Percentiles rank a stretch among this genome's conserved stretches.
Conservation (phyloP, 2,797 vertebrate genomes). For the Bradypodion pumilum region DNA sequence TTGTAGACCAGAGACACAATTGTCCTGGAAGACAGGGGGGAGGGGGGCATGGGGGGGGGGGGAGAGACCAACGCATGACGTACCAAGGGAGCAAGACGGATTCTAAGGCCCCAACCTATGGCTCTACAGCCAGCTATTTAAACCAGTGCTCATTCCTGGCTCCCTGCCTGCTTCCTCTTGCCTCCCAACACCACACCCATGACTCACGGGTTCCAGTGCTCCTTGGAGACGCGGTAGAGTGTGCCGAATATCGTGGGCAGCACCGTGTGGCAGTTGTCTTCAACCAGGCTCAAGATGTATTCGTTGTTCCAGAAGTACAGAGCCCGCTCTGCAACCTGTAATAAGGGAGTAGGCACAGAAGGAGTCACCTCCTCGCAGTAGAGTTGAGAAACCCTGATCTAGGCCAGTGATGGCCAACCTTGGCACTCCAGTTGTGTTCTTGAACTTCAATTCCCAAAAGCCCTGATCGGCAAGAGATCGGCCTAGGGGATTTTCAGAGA, state of each 20-base stretch:
- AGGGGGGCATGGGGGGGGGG: no score
- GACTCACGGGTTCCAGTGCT: constrained; percentile 96
- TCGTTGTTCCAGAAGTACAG: constrained; percentile 98
- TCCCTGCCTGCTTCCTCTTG: background rate
- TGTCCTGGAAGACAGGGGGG: constrained; percentile 76
- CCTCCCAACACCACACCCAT: background rate
- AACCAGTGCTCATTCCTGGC: no score
- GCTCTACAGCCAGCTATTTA: no score
- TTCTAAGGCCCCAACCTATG: no score
- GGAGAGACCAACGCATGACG: no score
- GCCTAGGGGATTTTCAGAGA: no score
- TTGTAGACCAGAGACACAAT: constrained; percentile 95
- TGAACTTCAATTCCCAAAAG: no score
- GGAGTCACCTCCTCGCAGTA: no score
- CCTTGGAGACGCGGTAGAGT: constrained; percentile 93
- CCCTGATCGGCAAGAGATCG: no score
- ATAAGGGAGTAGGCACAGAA: background rate
- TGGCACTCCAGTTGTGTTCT: no score
- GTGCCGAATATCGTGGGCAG: constrained; percentile 92
- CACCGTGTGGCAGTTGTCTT: constrained; percentile 94
- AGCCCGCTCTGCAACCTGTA: constrained; percentile 92
- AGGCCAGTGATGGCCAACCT: no score
- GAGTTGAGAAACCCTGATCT: no score
- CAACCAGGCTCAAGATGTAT: constrained; percentile 93
- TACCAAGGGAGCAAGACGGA: fast-evolving